These are phyloP conservation scores for Acrocephalus arundinaceus DNA, from an alignment of 2,113 vertebrate genomes.

Conservation along the genomic window DNA sequence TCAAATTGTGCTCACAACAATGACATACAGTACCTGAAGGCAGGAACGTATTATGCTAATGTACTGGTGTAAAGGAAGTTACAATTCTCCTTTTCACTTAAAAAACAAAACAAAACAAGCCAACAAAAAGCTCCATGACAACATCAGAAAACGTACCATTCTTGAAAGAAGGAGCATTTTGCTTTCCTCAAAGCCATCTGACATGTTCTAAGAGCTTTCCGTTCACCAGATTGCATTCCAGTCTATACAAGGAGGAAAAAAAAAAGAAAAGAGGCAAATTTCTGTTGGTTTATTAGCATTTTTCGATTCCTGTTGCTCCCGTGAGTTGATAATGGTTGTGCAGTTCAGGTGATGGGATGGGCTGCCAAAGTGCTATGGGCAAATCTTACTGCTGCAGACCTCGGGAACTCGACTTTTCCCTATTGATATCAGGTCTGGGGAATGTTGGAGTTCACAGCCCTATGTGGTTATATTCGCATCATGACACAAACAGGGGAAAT, in stretches of 20 bases:
- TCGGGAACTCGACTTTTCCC: not conserved
- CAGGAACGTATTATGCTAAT: slow-evolving; percentile 60
- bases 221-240: slow-evolving; percentile 12
- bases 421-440: too few relatives aligned
- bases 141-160: slow-evolving; percentile 4
- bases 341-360: not conserved
- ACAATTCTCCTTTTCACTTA: slow-evolving; percentile 46
- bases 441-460: not conserved
- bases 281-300: not conserved
- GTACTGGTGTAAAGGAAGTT: slow-evolving; percentile 65
- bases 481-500: not conserved
- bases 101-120: not conserved
- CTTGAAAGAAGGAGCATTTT: not conserved
- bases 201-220: slow-evolving; percentile 21
- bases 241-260: rapidly evolving
- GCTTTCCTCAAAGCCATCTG: slow-evolving; percentile 1
- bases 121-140: not conserved
- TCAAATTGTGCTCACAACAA: slow-evolving; percentile 72
- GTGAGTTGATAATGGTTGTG: not conserved
- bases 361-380: not conserved
- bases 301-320: not conserved
- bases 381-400: not conserved
- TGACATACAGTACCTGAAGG: slow-evolving; percentile 68
- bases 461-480: rapidly evolving
- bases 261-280: not conserved